Base-by-base conservation (phyloP, 2,797 vertebrate species). In the Ceryle rudis region DNA sequence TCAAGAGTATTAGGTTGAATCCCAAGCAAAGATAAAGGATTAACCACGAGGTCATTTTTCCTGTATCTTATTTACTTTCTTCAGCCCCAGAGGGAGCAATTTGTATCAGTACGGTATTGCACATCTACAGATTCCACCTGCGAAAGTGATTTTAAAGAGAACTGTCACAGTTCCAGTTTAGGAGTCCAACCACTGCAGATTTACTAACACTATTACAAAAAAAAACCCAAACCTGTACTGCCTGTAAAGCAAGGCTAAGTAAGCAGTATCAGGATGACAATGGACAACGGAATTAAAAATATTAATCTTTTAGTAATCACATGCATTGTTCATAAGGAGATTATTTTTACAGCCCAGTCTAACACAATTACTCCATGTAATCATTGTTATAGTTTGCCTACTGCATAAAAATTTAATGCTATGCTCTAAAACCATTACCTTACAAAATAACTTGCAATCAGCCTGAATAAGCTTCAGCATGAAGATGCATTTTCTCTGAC, bases 261-360 rank as follows among this genome's bases (percentile, higher is more conserved):
- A 66, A 60, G 79, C 61, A 86, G 37, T 22, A 72, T 55, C 84
- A 91, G 66, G 80, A 44, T 66, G n/a, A 71, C 7, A 22, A 85
- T 35, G 42, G 83, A 92, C 54, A 83, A 39, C 47, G 46, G 92
- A 95, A 96, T 95, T 96, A 64, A 74, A 95, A 94, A 72, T 20
- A 74, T 52, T 97, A 90, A 84, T 90, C 77, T 96, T 91, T 91
- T 70, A 93, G 79, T 96, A 97, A 96, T 88, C 72, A 10, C 39
- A 44, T 61, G 57, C 66, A 86, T 85, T 97, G 88, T 90, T 92
- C 75, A 79, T 92, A 90, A 81, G 71, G 83, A 95, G 86, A 96
- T 97, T 79, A 91, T 91, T 95, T 82, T 96, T 82, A 84, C 64
- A 89, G 90, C 88, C 75, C 69, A 79, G 29, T 35, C 49, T 81